A percentile compares a stretch with the other conserved stretches of the same genome.
Evolutionary conservation across 1,140 invertebrate species (phyloP).

Genomic region (Plectrocnemia conspersa): DNA sequence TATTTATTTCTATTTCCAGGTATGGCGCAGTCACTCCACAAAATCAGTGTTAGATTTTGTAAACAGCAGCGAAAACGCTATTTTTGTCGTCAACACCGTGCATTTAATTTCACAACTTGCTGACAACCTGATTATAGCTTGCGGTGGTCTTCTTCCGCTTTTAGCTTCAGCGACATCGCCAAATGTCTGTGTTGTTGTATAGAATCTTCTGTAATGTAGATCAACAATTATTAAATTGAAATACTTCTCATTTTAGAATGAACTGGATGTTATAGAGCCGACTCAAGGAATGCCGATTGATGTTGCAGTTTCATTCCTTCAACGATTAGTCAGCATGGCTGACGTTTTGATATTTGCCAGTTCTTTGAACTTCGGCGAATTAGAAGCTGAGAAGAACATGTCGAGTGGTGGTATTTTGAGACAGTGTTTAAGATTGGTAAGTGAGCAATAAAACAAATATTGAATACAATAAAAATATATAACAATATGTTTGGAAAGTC

Average conservation of each 20-base stretch:
- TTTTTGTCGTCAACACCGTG: slow-evolving; percentile 98
- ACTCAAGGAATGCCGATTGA: slow-evolving; percentile 98
- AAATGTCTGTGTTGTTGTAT: slow-evolving; percentile 68
- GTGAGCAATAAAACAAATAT: too few relatives aligned
- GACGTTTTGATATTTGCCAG: slow-evolving; percentile 98
- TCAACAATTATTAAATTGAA: slow-evolving; percentile 5
- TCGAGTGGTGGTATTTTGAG: slow-evolving; percentile 96
- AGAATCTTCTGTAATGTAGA: slow-evolving; percentile 5
- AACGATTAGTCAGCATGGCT: slow-evolving; percentile 95
- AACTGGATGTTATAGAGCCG: slow-evolving; percentile 96
- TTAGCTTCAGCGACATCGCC: slow-evolving; percentile 97
- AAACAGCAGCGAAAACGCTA: slow-evolving; percentile 95
- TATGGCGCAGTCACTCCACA: slow-evolving; percentile 83
- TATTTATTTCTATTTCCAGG: slow-evolving; percentile 41
- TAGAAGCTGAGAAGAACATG: slow-evolving; percentile 99
- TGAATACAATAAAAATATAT: too few relatives aligned
- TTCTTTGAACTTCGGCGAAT: slow-evolving; percentile 92
- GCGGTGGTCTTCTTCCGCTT: slow-evolving; percentile 92
- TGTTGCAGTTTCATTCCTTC: slow-evolving; percentile 93
- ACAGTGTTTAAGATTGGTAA: slow-evolving; percentile 92
- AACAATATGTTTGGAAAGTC: too few relatives aligned
- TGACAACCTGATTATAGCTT: slow-evolving; percentile 98
- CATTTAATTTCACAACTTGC: slow-evolving; percentile 98
- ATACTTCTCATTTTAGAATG: slow-evolving; percentile 65
- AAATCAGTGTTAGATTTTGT: slow-evolving; percentile 98